A percentile compares a stretch with the other conserved stretches of the same genome.
These are phyloP conservation scores for Proterorhinus semilunaris DNA, from an alignment of 2,113 vertebrate genomes.

Conservation along the genomic window DNA sequence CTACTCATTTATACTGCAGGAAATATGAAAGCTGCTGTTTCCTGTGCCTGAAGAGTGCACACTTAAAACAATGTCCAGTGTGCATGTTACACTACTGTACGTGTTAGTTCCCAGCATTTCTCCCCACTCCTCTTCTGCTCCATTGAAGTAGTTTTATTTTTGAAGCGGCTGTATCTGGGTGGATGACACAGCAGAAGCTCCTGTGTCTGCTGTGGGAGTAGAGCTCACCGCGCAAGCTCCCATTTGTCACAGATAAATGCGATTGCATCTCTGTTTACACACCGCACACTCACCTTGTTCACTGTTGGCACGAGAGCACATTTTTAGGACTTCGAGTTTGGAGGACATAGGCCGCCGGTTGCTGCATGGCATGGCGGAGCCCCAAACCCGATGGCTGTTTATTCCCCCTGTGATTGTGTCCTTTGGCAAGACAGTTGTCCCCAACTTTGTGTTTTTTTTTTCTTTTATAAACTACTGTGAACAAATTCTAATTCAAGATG, in stretches of 20 bases:
- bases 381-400: no score
- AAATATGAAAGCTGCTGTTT: no score
- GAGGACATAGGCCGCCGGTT: not conserved
- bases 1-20: no score
- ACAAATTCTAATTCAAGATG: no score
- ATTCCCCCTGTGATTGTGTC: no score
- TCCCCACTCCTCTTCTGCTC: not conserved
- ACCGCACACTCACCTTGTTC: conserved; percentile 20
- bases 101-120: not conserved
- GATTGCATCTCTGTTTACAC: conserved; percentile 41
- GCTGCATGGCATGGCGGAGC: not conserved
- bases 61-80: no score
- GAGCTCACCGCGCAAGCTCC: conserved; percentile 24
- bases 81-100: no score
- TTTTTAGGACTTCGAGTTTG: not conserved
- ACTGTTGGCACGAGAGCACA: not conserved
- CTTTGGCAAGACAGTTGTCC: no score
- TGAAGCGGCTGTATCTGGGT: not conserved
- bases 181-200: conserved; percentile 2
- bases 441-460: no score
- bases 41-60: no score
- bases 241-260: conserved; percentile 43
- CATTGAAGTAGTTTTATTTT: not conserved
- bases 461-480: no score
- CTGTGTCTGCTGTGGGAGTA: not conserved